Percentiles rank a stretch among this genome's conserved stretches.
phyloP scores from a whole-genome alignment of 2,888 invertebrate species.

The Pachymerium ferrugineum region DNA sequence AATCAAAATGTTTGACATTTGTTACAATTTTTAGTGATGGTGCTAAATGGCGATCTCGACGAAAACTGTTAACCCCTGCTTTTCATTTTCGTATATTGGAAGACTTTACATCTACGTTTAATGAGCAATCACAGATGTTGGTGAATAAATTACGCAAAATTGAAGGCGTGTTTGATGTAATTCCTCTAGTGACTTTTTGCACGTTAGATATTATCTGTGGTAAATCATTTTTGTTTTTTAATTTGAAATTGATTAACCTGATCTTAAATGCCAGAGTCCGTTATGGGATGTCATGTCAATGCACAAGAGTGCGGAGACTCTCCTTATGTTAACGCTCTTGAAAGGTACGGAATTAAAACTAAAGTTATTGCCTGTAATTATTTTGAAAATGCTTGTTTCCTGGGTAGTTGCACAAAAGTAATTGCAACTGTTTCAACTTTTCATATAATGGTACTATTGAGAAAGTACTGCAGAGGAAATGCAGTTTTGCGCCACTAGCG shows the following conservation, averaged over 20 bases:
- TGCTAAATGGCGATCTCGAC: too few relatives aligned
- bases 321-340: slow-evolving; percentile 48
- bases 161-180: slow-evolving; percentile 48
- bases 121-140: slow-evolving; percentile 49
- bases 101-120: slow-evolving; percentile 51
- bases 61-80: slow-evolving; percentile 51
- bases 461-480: too few relatives aligned
- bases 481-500: too few relatives aligned
- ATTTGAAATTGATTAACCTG: not conserved
- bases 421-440: too few relatives aligned
- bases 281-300: slow-evolving; percentile 49
- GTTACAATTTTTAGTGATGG: too few relatives aligned
- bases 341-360: too few relatives aligned
- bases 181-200: slow-evolving; percentile 50
- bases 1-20: too few relatives aligned
- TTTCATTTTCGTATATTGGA: slow-evolving; percentile 53
- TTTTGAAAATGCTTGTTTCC: too few relatives aligned
- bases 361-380: too few relatives aligned
- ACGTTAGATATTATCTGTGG: slow-evolving; percentile 54
- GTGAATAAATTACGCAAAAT: slow-evolving; percentile 38
- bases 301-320: slow-evolving; percentile 47
- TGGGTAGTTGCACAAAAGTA: too few relatives aligned
- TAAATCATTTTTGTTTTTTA: slow-evolving; percentile 41
- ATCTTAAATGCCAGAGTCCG: slow-evolving; percentile 39
- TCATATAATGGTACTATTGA: too few relatives aligned